phyloP scores from a whole-genome alignment of 2,888 invertebrate genomes.

The Oegoconia quadripuncta region DNA sequence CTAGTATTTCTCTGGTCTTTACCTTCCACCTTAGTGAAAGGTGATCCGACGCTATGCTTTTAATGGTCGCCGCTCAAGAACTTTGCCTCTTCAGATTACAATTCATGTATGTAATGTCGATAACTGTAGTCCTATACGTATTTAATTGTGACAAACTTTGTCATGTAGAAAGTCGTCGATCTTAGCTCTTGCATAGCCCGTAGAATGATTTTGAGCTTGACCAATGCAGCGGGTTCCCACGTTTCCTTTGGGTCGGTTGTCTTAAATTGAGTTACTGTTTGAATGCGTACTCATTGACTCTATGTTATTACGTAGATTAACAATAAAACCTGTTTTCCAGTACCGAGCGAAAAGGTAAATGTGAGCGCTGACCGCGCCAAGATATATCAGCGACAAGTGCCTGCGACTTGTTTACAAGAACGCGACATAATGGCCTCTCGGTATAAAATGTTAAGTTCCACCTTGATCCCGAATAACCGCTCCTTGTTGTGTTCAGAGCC shows the following conservation, averaged over 20 bases:
- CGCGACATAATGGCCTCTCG: slow-evolving; percentile 61
- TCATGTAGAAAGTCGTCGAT: no score
- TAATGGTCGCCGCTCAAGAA: no score
- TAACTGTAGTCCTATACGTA: no score
- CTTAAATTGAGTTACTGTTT: no score
- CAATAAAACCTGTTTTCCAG: slow-evolving; percentile 23
- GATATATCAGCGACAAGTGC: slow-evolving; percentile 71
- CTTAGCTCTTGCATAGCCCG: no score
- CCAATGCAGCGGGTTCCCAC: no score
- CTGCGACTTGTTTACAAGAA: slow-evolving; percentile 72
- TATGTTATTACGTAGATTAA: slow-evolving; percentile 20
- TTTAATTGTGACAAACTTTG: background rate
- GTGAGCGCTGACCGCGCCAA: slow-evolving; percentile 57
- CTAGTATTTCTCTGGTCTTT: no score
- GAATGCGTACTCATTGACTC: background rate
- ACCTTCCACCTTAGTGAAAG: background rate
- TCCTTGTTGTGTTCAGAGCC: background rate
- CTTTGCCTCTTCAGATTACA: no score
- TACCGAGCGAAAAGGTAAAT: slow-evolving; percentile 39
- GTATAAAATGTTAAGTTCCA: slow-evolving; percentile 50
- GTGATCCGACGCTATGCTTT: no score
- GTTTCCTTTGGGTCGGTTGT: no score
- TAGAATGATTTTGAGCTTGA: no score
- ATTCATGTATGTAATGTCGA: no score
- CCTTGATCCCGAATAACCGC: slow-evolving; percentile 16